phyloP scores from a whole-genome alignment of 2,888 invertebrate genomes.

The Stenodema calcarata region DNA sequence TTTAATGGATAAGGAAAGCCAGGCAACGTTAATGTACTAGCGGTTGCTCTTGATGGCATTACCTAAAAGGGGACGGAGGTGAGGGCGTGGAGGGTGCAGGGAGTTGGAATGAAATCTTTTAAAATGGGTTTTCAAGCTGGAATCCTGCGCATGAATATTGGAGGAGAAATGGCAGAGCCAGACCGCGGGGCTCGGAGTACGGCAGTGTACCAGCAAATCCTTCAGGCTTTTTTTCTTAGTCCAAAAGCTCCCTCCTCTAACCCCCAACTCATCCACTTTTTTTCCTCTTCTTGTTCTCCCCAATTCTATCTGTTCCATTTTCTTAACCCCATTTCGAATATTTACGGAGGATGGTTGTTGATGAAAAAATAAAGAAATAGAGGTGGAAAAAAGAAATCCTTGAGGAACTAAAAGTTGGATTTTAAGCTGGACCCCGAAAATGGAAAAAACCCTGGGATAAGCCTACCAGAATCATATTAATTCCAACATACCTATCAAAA shows the following conservation, averaged over 20 bases:
- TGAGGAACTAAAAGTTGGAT: neutral
- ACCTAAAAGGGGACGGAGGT: slow-evolving; percentile 5
- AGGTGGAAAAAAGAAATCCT: neutral
- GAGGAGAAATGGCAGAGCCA: slow-evolving; percentile 27
- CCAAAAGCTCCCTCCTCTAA: slow-evolving; percentile 15
- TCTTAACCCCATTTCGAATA: slow-evolving; percentile 29
- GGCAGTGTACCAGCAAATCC: slow-evolving; percentile 37
- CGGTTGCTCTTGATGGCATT: slow-evolving; percentile 43
- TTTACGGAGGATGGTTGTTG: neutral
- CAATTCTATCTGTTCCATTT: slow-evolving; percentile 34
- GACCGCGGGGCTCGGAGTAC: neutral
- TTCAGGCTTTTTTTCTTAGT: slow-evolving; percentile 22
- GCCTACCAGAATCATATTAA: too few relatives aligned
- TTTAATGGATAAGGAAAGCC: slow-evolving; percentile 42
- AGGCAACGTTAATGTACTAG: slow-evolving; percentile 38
- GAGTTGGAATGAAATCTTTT: slow-evolving; percentile 43
- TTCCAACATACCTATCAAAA: too few relatives aligned
- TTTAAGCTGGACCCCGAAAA: neutral
- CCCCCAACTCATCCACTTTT: neutral
- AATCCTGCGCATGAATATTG: slow-evolving; percentile 42
- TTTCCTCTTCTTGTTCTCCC: neutral
- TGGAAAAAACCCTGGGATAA: too few relatives aligned
- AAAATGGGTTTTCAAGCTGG: slow-evolving; percentile 48
- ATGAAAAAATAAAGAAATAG: neutral
- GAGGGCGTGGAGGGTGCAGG: neutral